A percentile compares a stretch with the other conserved stretches of the same genome.
phyloP scores from a whole-genome alignment of 2,113 vertebrate genomes.

The Ctenodactylus gundi region DNA sequence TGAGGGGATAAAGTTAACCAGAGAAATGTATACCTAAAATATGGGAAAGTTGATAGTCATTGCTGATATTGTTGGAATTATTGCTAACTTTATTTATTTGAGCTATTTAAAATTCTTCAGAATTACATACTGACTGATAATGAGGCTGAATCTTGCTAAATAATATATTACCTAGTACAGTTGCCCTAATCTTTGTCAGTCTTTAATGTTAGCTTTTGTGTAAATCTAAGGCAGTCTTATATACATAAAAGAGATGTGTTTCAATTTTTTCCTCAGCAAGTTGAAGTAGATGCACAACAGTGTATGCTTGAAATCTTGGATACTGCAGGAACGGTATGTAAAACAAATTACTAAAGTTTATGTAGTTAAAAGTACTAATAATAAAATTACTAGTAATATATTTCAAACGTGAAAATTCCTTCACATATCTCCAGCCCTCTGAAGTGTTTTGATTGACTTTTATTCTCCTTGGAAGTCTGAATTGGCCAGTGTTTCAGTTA shows the following conservation, averaged over 20 bases:
- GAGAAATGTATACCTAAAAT: not conserved
- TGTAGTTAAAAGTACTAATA: not conserved
- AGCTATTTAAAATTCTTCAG: constrained; percentile 19
- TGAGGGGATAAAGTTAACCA: not conserved
- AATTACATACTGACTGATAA: not conserved
- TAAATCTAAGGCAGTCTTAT: constrained; percentile 8
- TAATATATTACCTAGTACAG: not conserved
- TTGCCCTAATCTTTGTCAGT: not conserved
- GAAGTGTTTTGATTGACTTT: not conserved
- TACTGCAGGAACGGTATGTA: constrained; percentile 91
- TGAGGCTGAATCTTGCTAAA: not conserved
- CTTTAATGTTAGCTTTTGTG: constrained; percentile 23
- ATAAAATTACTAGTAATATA: not conserved
- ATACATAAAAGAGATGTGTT: not conserved
- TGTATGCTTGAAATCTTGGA: constrained; percentile 94
- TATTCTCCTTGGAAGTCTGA: not conserved
- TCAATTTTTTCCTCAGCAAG: constrained; percentile 85
- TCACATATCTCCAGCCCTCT: not conserved
- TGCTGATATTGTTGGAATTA: not conserved
- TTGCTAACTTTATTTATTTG: not conserved
- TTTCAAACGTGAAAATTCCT: constrained; percentile 21
- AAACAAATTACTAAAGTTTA: not conserved
- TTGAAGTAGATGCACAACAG: constrained; percentile 92
- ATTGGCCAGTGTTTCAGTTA: not conserved
- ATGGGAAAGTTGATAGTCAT: not conserved